phyloP scores from a whole-genome alignment of 2,113 vertebrate genomes.

The Cercopithecus mona region DNA sequence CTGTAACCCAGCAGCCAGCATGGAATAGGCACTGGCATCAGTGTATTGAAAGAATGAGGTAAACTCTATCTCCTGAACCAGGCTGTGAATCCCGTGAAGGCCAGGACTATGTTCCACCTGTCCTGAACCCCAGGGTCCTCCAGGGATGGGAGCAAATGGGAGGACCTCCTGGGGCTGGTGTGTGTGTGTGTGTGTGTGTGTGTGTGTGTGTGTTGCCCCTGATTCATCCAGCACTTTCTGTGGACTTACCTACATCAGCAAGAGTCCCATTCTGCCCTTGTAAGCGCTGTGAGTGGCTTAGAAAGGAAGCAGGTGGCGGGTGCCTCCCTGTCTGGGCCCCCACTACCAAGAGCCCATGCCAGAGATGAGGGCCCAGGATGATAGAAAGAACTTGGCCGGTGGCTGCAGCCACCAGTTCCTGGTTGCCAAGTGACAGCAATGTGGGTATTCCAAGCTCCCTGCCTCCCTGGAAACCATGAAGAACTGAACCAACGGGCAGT shows the following conservation, averaged over 20 bases:
- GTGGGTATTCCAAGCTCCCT: conserved; percentile 58
- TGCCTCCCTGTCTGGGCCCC: not conserved
- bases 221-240: not conserved
- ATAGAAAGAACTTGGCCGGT: not conserved
- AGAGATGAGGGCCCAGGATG: not conserved
- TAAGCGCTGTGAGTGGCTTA: not conserved
- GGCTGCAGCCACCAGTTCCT: conserved; percentile 30
- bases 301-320: conserved; percentile 21
- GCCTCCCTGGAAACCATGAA: conserved; percentile 58
- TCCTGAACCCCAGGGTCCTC: not conserved
- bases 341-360: conserved; percentile 47
- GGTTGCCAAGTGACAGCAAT: conserved; percentile 70
- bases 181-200: not conserved
- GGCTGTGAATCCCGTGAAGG: not conserved
- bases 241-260: conserved; percentile 50
- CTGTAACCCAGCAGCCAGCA: not conserved
- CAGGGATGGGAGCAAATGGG: not conserved
- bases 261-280: not conserved
- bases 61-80: not conserved
- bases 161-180: not conserved
- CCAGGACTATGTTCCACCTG: not conserved
- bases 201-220: not conserved
- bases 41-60: not conserved
- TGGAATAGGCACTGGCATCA: not conserved
- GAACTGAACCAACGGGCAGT: not conserved